These are phyloP conservation scores for Nematostella vectensis DNA, from an alignment of 92 coral and sea anemone genomes.

Conservation along the genomic window DNA sequence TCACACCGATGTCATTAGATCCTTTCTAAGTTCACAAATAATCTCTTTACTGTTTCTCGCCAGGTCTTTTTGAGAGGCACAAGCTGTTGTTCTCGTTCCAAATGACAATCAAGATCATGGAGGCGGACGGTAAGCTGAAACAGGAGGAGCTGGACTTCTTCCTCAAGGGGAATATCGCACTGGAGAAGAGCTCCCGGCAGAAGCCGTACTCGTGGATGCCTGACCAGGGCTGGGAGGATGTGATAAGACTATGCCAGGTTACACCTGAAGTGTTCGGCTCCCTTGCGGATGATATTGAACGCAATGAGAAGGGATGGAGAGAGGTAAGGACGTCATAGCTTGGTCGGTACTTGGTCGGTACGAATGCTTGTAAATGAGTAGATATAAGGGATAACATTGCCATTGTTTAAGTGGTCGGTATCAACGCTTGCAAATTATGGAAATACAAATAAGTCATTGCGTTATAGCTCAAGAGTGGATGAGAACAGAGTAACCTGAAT, in stretches of 20 bases:
- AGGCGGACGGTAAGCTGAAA: conserved; percentile 88
- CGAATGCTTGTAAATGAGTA: too few relatives aligned
- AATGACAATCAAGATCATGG: conserved; percentile 99
- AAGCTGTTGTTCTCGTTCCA: conserved; percentile 94
- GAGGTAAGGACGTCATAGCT: conserved; percentile 77
- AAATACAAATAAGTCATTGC: neutral
- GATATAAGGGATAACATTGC: too few relatives aligned
- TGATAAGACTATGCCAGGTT: conserved; percentile 69
- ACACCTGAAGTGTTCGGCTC: conserved; percentile 82
- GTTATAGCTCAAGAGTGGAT: too few relatives aligned
- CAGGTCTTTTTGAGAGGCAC: conserved; percentile 96
- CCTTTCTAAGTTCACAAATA: too few relatives aligned
- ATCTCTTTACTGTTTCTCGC: too few relatives aligned
- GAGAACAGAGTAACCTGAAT: too few relatives aligned
- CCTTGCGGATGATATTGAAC: conserved; percentile 87
- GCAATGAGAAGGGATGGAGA: conserved; percentile 80
- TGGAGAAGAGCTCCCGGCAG: conserved; percentile 91
- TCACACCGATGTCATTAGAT: too few relatives aligned
- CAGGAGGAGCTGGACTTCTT: conserved; percentile 98
- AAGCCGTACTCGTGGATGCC: conserved; percentile 96
- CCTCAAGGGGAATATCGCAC: conserved; percentile 89
- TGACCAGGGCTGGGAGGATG: conserved; percentile 98
- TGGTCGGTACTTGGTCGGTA: too few relatives aligned
- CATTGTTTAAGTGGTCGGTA: too few relatives aligned
- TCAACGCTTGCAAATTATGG: too few relatives aligned